Evolutionary conservation across 2,113 vertebrate species (phyloP).

Genomic region (Isurus oxyrinchus): DNA sequence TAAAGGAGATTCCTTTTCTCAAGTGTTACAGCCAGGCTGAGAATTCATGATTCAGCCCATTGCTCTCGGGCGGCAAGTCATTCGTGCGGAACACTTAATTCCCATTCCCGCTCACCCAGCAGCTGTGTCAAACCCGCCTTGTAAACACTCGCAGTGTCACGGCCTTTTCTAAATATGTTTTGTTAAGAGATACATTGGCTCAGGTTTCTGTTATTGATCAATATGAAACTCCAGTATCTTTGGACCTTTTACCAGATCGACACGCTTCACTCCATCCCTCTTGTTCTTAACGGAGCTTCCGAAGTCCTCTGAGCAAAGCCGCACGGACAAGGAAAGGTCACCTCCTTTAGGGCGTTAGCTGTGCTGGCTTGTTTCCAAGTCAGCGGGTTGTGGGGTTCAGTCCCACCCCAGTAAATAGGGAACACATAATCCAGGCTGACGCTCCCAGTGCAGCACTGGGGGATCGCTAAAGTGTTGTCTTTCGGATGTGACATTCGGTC

Average conservation of each 20-base stretch:
- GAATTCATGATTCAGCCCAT: slow-evolving; percentile 6
- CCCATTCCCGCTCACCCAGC: not conserved
- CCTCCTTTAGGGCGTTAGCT: not conserved
- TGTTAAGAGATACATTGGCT: not conserved
- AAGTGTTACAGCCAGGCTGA: not conserved
- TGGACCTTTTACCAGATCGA: not conserved
- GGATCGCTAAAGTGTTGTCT: not conserved
- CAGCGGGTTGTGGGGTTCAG: not conserved
- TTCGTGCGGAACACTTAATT: not conserved
- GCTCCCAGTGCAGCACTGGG: not conserved
- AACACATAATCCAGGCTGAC: not conserved
- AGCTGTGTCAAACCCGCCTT: not conserved
- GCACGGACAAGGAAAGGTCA: not conserved
- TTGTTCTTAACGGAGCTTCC: not conserved
- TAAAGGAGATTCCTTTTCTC: not conserved
- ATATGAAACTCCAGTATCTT: not conserved
- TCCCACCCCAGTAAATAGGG: not conserved
- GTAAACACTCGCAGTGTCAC: not conserved
- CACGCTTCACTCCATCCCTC: not conserved
- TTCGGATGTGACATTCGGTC: not conserved
- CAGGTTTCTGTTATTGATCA: not conserved
- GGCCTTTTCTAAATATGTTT: not conserved
- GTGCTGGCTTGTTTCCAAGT: not conserved
- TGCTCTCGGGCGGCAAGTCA: not conserved
- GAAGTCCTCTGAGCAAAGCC: not conserved